Evolutionary conservation across 1,140 invertebrate genomes (phyloP), one percentile per base, ranked within the genome.

Genomic region (Drosophila quadrilineata): DNA sequence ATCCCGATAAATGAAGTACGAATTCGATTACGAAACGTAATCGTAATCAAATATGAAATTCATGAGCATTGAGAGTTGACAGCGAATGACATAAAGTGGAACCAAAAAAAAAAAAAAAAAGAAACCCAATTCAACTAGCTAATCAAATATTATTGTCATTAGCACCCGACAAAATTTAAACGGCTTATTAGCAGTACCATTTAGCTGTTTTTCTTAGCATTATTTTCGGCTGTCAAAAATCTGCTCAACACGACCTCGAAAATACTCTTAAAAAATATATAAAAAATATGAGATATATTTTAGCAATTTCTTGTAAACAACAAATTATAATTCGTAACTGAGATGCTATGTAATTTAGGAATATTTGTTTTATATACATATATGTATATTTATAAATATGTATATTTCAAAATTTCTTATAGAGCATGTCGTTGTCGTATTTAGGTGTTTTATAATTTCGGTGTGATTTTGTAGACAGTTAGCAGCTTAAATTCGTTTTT

Each of bases 101-200:
- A n/a, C n/a, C n/a, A n/a, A n/a, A n/a, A n/a, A n/a, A n/a, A n/a
- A n/a, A n/a, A n/a, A n/a, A n/a, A n/a, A 80, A 71, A 72, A 58
- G 41, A 80, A 80, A 80, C 75, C 66, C 76, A 82, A 82, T 84
- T 72, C 73, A 84, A 84, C 57, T 56, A 73, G 77, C 77, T 84
- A 77, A 84, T 70, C 73, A 84, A 77, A 73, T 84, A 75, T 72
- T 84, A 84, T 85, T 82, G 77, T 70, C 57, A 84, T 82, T 82
- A 82, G 77, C 77, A 76, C 73, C 40, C n/a, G n/a, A n/a, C 31
- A 48, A 40, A 60, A 63, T 76, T 84, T 84, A 84, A 84, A 77
- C 73, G 73, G 77, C 77, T 70, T 77, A 84, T 84, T 84, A 84
- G 77, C 77, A 77, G 52, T 60, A 72, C 59, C 76, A 82, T 80